Evolutionary conservation across 2,113 vertebrate species (phyloP), one percentile per base, ranked within the genome.

Genomic region (Laterallus jamaicensis): DNA sequence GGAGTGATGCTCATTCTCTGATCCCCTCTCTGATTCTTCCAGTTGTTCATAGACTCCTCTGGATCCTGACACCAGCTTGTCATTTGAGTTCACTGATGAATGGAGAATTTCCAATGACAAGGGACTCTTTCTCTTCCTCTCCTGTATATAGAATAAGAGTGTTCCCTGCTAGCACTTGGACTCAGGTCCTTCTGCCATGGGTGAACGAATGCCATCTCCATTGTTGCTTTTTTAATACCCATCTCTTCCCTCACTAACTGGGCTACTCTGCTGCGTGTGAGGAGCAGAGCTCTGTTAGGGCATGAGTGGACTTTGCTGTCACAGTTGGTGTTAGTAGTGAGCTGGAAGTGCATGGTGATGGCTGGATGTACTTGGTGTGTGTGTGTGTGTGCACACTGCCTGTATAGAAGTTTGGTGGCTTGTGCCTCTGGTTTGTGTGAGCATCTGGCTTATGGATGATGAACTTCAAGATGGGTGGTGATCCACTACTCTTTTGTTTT

Each of bases 61-160:
- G 64, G 86, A 92, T 91, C 93, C 92, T 90, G 89, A 91, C 76
- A 74, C 87, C 78, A 79, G 82, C 92, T 96, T 97, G 95, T 97
- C 95, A 96, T 91, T 90, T 91, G 88, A 76, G 90, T 87, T 92
- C 91, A 95, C 78, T 94, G 84, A 40, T 91, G 92, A 94, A 89
- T 62, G 90, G 94, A 96, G 88, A 95, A 96, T 96, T 94, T 94
- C 95, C 94, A 95, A 70, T 96, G 95, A 88, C 96, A 96, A 96
- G 92, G 95, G 96, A 96, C 95, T 96, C 95, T 96, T 90, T 93
- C 88, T 95, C 83, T 92, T 96, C 90, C 80, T 95, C 92, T 97
- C 75, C 96, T 96, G 95, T 97, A 97, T 98, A 97, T 97, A 97
- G 97, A 98, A 98, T 97, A 97, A 97, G 89, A 91, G 50, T 62